Evolutionary conservation across 2,113 vertebrate species (phyloP).

Genomic region (Hymenochirus boettgeri): DNA sequence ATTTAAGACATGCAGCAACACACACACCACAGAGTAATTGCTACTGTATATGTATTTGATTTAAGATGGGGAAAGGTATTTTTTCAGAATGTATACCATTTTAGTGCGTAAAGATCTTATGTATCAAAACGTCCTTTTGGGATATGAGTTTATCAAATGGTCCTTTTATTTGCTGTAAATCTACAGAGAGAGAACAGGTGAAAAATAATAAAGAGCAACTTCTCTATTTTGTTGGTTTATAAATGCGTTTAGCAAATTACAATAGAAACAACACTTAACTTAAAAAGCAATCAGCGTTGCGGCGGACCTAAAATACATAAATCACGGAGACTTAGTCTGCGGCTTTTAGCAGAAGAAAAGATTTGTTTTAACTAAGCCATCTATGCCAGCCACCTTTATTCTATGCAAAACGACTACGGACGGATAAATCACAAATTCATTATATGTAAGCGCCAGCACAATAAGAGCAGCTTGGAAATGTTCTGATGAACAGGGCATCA

Average conservation of each 20-base stretch:
- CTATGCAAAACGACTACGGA: conserved; percentile 26
- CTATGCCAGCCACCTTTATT: conserved; percentile 15
- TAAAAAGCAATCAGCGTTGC: conserved; percentile 11
- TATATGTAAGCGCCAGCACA: conserved; percentile 11
- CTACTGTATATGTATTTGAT: too few relatives aligned
- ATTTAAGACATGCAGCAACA: too few relatives aligned
- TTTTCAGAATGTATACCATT: too few relatives aligned
- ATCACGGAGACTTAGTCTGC: conserved; percentile 25
- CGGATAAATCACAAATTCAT: conserved; percentile 28
- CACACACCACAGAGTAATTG: too few relatives aligned
- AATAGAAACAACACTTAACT: conserved; percentile 7
- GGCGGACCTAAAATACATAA: conserved; percentile 16
- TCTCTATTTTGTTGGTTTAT: conserved; percentile 2
- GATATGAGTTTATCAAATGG: too few relatives aligned
- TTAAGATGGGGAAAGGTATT: too few relatives aligned
- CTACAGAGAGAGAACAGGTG: background rate
- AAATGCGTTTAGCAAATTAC: conserved; percentile 2
- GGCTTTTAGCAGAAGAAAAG: conserved; percentile 25
- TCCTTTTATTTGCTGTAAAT: background rate
- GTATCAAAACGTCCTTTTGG: too few relatives aligned
- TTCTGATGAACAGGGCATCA: background rate
- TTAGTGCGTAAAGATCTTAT: too few relatives aligned
- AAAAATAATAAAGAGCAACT: background rate
- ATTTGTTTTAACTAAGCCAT: conserved; percentile 7
- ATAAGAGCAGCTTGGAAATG: conserved; percentile 14